Evolutionary conservation across 2,888 invertebrate genomes (phyloP).

Genomic region (Xanthorhoe designata): DNA sequence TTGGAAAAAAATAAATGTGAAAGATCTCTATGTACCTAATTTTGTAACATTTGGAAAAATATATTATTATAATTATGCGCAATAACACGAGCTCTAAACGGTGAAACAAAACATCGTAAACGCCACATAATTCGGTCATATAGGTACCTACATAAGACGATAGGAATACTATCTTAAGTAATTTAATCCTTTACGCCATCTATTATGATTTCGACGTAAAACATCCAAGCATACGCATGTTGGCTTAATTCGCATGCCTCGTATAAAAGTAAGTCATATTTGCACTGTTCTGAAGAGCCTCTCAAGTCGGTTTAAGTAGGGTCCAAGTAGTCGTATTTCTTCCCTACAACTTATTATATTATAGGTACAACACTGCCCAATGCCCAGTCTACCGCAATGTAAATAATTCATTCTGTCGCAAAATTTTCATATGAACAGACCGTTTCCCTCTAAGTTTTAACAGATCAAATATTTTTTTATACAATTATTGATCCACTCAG

Average conservation of each 20-base stretch:
- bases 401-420: constrained; percentile 56
- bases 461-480: constrained; percentile 28
- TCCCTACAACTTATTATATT: not conserved
- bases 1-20: no score
- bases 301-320: not conserved
- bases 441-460: constrained; percentile 12
- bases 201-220: no score
- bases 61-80: no score
- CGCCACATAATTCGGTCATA: no score
- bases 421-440: constrained; percentile 30
- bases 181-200: no score
- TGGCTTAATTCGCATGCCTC: not conserved
- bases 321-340: not conserved
- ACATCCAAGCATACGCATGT: not conserved
- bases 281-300: not conserved
- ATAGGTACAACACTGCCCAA: constrained; percentile 1
- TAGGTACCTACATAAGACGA: no score
- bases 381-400: constrained; percentile 47
- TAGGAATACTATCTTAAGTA: no score
- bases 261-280: not conserved
- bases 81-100: no score
- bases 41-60: no score
- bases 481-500: constrained; percentile 7
- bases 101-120: no score
- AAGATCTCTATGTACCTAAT: no score